Evolutionary conservation across 2,797 vertebrate genomes (phyloP).

Genomic region (Liasis olivaceus): DNA sequence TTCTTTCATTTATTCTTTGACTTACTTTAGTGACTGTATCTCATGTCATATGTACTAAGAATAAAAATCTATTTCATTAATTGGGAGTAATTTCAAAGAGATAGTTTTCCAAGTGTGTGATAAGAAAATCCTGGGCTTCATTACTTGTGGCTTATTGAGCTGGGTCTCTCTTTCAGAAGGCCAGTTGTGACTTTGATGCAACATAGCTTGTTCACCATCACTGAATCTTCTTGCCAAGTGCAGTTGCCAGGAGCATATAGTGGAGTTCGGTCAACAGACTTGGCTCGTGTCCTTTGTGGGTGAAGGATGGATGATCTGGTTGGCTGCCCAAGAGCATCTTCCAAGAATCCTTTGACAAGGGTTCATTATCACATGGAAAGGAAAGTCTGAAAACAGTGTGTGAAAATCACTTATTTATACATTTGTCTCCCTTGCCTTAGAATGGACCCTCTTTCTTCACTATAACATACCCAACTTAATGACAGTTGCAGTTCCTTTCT

Average conservation of each 20-base stretch:
- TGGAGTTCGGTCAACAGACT: background rate
- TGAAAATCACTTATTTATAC: background rate
- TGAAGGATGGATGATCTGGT: background rate
- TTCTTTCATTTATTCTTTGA: slow-evolving; percentile 7
- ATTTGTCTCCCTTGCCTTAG: slow-evolving; percentile 36
- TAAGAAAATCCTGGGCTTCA: background rate
- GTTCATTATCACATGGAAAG: background rate
- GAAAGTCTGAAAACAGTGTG: background rate
- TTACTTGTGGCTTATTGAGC: no score
- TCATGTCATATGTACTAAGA: slow-evolving; percentile 50
- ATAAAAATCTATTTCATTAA: slow-evolving; percentile 62
- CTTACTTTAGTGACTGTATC: slow-evolving; percentile 59
- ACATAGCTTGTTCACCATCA: background rate
- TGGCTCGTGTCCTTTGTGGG: background rate
- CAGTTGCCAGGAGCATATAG: background rate
- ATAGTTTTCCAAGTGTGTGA: background rate
- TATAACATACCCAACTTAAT: background rate
- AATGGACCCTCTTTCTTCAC: background rate
- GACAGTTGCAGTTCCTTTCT: background rate
- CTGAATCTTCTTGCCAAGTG: background rate
- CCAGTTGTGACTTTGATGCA: background rate
- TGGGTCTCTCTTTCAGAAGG: background rate
- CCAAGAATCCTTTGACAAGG: background rate
- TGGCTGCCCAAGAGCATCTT: background rate
- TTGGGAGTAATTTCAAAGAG: slow-evolving; percentile 60